These are phyloP conservation scores for Physella acuta DNA, from an alignment of 1,140 invertebrate species.

Conservation along the genomic window DNA sequence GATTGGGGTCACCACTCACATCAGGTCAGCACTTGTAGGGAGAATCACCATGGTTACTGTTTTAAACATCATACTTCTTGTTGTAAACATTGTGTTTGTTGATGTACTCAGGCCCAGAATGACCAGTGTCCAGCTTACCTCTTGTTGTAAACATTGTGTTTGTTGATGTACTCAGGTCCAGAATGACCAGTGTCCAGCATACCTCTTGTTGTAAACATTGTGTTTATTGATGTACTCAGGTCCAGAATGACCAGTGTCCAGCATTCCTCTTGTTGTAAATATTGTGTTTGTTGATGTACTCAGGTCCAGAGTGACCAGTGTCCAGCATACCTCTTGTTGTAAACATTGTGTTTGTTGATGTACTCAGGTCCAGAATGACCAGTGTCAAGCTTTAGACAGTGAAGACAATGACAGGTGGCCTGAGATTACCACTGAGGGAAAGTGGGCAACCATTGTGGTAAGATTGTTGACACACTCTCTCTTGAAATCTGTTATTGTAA, in stretches of 20 bases:
- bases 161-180: conserved; percentile 62
- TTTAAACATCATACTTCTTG: too few species aligned
- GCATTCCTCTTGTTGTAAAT: conserved; percentile 33
- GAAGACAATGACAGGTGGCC: conserved; percentile 62
- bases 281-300: too few species aligned
- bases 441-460: conserved; percentile 61
- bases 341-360: too few species aligned
- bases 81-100: too few species aligned
- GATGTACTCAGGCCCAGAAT: conserved; percentile 63
- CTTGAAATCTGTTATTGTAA: neutral
- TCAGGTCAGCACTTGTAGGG: too few species aligned
- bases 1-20: too few species aligned
- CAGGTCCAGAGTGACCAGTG: conserved; percentile 65
- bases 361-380: conserved; percentile 63
- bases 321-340: conserved; percentile 47
- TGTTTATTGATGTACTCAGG: too few species aligned
- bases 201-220: neutral
- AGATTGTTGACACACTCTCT: too few species aligned
- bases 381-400: conserved; percentile 62
- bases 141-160: too few species aligned
- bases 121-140: conserved; percentile 62
- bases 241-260: conserved; percentile 64
- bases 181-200: conserved; percentile 64
- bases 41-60: too few species aligned
- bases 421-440: conserved; percentile 60